Percentiles rank a stretch among this genome's conserved stretches.
Evolutionary conservation across 1,140 invertebrate genomes (phyloP).

Genomic region (Tetragnatha versicolor): DNA sequence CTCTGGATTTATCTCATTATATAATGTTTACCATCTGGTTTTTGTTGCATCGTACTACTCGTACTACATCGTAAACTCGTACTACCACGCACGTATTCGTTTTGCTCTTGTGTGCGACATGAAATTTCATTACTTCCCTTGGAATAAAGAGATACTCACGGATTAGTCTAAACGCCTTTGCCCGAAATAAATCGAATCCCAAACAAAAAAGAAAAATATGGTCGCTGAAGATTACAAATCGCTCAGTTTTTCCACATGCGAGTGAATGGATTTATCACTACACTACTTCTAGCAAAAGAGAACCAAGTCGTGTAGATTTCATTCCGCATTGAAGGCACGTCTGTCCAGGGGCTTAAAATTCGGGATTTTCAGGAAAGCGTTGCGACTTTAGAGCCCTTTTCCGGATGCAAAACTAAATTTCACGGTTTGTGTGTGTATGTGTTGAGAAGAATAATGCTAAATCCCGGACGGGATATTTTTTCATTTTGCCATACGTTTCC

Average conservation of each 20-base stretch:
- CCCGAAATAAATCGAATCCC: no score
- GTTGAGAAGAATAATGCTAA: background rate
- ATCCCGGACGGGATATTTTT: background rate
- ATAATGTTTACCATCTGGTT: no score
- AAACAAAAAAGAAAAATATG: no score
- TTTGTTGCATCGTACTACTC: no score
- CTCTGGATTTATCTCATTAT: no score
- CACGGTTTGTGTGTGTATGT: background rate
- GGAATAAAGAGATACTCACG: no score
- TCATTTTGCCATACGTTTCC: background rate
- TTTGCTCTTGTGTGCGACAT: no score
- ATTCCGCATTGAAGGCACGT: background rate
- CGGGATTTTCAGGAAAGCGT: slow-evolving; percentile 10
- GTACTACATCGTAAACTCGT: no score
- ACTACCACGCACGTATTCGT: no score
- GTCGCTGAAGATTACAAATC: no score
- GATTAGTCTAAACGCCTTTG: no score
- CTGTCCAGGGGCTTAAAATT: background rate
- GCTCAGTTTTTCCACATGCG: background rate
- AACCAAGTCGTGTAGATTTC: slow-evolving; percentile 1
- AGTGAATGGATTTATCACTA: background rate
- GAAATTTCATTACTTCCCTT: no score
- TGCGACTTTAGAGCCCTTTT: background rate
- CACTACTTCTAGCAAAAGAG: background rate
- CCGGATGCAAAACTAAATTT: slow-evolving; percentile 8